A percentile compares a stretch with the other conserved stretches of the same genome.
Conservation (phyloP, 2,888 invertebrate genomes). For the Drosophila siamana region DNA sequence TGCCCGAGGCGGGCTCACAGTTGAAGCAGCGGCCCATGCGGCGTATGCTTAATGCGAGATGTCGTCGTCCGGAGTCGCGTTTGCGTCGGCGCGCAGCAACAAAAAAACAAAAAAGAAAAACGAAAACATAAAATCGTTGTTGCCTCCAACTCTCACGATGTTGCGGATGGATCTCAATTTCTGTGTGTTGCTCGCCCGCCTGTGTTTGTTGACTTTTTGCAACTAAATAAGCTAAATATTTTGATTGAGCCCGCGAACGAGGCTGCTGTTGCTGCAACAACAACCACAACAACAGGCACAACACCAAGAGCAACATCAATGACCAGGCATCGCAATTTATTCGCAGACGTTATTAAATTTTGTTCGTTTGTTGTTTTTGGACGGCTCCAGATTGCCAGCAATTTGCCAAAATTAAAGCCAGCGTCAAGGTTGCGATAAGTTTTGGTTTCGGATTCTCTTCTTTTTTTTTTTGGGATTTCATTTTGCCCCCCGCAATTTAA, state of each 20-base stretch:
- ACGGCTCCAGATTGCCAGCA: conserved; percentile 59
- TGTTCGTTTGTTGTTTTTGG: conserved; percentile 37
- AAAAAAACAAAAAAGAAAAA: conserved; percentile 8
- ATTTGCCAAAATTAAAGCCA: conserved; percentile 66
- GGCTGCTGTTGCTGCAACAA: conserved; percentile 28
- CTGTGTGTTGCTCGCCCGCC: conserved; percentile 19
- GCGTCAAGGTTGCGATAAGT: conserved; percentile 63
- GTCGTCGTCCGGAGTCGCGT: conserved; percentile 19
- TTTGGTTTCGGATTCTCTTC: not conserved
- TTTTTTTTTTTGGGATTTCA: not conserved
- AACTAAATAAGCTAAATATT: conserved; percentile 77
- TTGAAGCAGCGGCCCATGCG: conserved; percentile 33
- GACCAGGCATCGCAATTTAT: conserved; percentile 41
- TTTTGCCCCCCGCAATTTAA: not conserved
- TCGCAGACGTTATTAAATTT: conserved; percentile 51
- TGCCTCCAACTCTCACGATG: conserved; percentile 47
- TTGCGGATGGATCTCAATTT: not conserved
- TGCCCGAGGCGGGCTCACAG: conserved; percentile 44
- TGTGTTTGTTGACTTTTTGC: conserved; percentile 63
- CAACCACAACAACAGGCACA: conserved; percentile 32
- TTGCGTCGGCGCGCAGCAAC: conserved; percentile 46
- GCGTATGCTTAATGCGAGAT: conserved; percentile 56
- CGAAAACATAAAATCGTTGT: not conserved
- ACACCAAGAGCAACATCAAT: conserved; percentile 28
- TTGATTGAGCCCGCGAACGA: conserved; percentile 62